Evolutionary conservation across 2,797 vertebrate species (phyloP), one percentile per base, ranked within the genome.

Genomic region (Periparus ater): DNA sequence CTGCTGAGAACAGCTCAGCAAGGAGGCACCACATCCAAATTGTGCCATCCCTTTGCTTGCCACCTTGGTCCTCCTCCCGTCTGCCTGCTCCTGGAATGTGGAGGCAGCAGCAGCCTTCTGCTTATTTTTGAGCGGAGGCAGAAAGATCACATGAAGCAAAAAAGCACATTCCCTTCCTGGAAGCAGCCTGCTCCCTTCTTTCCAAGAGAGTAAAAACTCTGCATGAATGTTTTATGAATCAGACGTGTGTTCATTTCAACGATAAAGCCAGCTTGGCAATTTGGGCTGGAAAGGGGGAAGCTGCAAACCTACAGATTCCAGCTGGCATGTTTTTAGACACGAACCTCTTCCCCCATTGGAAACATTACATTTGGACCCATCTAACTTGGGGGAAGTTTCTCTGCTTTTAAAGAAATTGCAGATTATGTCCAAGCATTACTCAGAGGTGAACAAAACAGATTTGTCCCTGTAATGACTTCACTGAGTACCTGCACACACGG

Each of bases 211-310:
- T 91, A 71, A 87, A 93, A 94, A 51, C 53, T 70, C 86, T 74
- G 88, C 85, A 38, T 68, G 74, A 90, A 90, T 87, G 88, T 85
- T 96, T 95, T 94, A 91, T 95, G 93, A 96, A 95, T 96, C 94
- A 97, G 95, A 42, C 18, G 1, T 78, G 87, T 89, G 89, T 85
- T 89, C 92, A 68, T 89, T 94, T 94, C 89, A 88, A 58, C 1
- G 23, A 88, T 78, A 88, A 95, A 93, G 85, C 82, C 89, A 93
- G 87, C 85, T 92, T 97, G 85, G 95, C 89, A 95, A 89, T 85
- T 85, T 85, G 85, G 92, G 73, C 84, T 71, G 58, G 80, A 94
- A 93, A 66, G 63, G 32, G 67, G 68, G 62, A 94, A 92, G 79
- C 84, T 93, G 82, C 80, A 96, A 97, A 92, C 47, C 68, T 92